Evolutionary conservation across 2,113 vertebrate species (phyloP).

Genomic region (Progne subis): DNA sequence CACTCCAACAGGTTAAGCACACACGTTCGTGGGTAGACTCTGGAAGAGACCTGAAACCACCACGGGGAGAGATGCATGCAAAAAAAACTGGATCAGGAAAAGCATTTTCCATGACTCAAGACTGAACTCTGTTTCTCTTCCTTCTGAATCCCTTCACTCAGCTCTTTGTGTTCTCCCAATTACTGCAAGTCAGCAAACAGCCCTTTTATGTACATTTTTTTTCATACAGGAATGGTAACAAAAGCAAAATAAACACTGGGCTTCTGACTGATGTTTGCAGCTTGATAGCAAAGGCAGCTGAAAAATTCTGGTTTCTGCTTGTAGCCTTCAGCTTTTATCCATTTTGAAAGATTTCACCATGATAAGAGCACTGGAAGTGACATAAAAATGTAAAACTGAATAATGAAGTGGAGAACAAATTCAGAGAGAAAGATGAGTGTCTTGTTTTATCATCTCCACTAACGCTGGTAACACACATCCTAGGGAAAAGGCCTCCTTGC

Average conservation of each 20-base stretch:
- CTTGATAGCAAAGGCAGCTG: constrained; percentile 31
- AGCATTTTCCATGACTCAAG: background rate
- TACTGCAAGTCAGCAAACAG: constrained; percentile 11
- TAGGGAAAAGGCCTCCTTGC: background rate
- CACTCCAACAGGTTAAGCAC: background rate
- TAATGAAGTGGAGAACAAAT: background rate
- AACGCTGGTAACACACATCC: background rate
- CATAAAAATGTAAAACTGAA: constrained; percentile 15
- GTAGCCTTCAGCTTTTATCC: background rate
- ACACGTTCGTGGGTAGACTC: background rate
- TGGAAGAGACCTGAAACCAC: background rate
- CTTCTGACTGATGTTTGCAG: constrained; percentile 23
- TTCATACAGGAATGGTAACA: constrained; percentile 15
- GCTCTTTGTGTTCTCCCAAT: background rate
- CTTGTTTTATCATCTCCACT: background rate
- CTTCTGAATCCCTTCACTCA: background rate
- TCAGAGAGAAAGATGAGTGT: background rate
- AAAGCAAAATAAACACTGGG: constrained; percentile 31
- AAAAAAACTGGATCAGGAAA: background rate
- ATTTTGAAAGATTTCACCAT: background rate
- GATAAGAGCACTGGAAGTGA: constrained; percentile 5
- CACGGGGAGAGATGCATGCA: background rate
- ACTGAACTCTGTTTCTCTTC: background rate
- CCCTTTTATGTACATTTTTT: constrained; percentile 36
- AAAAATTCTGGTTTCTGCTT: constrained; percentile 1